These are phyloP conservation scores for Pelochelys cantorii DNA, from an alignment of 2,797 vertebrate species.

Conservation along the genomic window DNA sequence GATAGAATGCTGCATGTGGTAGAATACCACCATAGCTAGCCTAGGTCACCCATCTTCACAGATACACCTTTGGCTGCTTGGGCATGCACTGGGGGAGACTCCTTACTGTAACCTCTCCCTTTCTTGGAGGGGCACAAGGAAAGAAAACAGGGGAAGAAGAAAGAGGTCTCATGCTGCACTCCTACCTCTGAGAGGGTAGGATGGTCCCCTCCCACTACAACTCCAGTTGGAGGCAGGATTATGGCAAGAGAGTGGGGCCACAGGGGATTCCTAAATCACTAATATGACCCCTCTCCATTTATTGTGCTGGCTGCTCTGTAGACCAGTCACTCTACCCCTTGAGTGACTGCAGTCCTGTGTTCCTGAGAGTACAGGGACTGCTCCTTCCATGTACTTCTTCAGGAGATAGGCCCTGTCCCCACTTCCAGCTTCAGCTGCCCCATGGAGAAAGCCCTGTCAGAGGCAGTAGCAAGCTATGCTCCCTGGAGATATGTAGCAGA, in stretches of 20 bases:
- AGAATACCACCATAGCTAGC: neutral
- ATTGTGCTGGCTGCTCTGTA: neutral
- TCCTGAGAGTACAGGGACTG: neutral
- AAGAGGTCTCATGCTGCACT: neutral
- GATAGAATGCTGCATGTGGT: neutral
- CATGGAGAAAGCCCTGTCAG: neutral
- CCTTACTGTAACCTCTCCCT: neutral
- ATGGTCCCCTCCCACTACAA: neutral
- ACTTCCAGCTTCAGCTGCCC: neutral
- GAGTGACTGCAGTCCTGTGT: neutral
- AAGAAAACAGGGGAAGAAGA: neutral
- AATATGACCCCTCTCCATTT: neutral
- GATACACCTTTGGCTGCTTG: neutral
- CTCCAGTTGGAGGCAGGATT: neutral
- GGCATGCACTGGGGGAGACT: neutral
- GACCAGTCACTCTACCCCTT: neutral
- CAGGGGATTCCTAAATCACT: neutral
- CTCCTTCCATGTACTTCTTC: neutral
- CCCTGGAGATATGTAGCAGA: neutral
- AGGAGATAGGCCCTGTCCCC: neutral
- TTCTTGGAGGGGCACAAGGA: neutral
- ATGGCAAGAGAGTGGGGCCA: neutral
- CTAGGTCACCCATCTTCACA: too few species aligned
- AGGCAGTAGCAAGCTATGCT: neutral
- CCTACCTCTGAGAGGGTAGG: neutral